phyloP scores from a whole-genome alignment of 1,140 invertebrate genomes.

The Pararge aegeria region DNA sequence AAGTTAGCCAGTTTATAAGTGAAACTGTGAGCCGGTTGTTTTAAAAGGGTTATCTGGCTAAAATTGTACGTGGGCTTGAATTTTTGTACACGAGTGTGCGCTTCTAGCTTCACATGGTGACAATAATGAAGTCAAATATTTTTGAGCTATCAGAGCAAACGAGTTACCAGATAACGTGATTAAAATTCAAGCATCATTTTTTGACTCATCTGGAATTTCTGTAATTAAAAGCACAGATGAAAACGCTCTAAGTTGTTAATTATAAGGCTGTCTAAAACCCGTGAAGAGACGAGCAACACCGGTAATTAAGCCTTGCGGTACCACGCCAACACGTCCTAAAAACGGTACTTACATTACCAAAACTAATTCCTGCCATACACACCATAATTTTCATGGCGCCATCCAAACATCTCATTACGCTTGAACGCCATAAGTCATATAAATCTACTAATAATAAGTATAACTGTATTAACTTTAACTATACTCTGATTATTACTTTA shows the following conservation, averaged over 20 bases:
- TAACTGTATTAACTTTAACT: too few species aligned
- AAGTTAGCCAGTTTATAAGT: too few species aligned
- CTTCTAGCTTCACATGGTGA: too few species aligned
- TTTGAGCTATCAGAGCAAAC: too few species aligned
- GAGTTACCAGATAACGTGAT: not conserved
- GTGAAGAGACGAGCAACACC: slow-evolving; percentile 16
- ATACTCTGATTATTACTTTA: too few species aligned
- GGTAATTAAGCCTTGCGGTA: slow-evolving; percentile 28
- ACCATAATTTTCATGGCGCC: slow-evolving; percentile 25
- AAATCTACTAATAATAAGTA: not conserved
- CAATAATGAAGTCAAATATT: too few species aligned
- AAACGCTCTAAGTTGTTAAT: slow-evolving; percentile 28
- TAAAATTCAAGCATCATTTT: slow-evolving; percentile 4
- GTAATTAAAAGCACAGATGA: slow-evolving; percentile 16
- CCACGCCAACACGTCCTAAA: slow-evolving; percentile 22
- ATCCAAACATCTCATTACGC: slow-evolving; percentile 20
- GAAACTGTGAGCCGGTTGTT: too few species aligned
- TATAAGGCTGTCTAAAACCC: slow-evolving; percentile 20
- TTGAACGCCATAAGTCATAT: not conserved
- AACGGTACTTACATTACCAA: slow-evolving; percentile 18
- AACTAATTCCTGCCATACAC: slow-evolving; percentile 21
- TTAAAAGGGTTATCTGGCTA: too few species aligned
- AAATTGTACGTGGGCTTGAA: too few species aligned
- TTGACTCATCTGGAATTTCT: slow-evolving; percentile 19
- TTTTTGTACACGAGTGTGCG: too few species aligned